Evolutionary conservation across 2,797 vertebrate species (phyloP).

Genomic region (Enteromius radiatus): DNA sequence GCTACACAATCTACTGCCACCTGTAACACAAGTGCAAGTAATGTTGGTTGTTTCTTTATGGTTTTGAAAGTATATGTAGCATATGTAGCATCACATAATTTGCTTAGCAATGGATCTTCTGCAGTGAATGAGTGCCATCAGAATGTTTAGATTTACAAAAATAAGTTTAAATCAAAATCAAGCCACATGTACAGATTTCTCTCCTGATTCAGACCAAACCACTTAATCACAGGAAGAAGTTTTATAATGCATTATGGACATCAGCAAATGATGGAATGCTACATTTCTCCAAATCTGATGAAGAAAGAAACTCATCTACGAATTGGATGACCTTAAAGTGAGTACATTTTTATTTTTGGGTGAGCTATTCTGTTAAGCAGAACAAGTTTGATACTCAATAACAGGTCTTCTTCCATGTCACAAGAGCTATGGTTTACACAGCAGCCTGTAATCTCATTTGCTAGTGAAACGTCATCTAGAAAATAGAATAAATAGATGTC

Average conservation of each 20-base stretch:
- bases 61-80: neutral
- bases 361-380: neutral
- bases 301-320: neutral
- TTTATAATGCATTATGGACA: neutral
- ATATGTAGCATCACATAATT: neutral
- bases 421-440: neutral
- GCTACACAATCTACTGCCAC: neutral
- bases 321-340: neutral
- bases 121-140: neutral
- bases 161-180: neutral
- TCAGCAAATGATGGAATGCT: neutral
- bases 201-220: neutral
- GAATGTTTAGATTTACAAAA: neutral
- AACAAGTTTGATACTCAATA: neutral
- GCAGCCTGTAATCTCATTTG: neutral
- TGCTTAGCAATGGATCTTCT: neutral
- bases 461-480: slow-evolving; percentile 44
- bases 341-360: neutral
- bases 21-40: neutral
- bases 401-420: neutral
- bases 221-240: neutral
- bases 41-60: neutral
- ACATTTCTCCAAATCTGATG: neutral
- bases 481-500: slow-evolving; percentile 31
- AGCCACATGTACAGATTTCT: neutral